Percentiles rank a stretch among this genome's conserved stretches.
phyloP scores from a whole-genome alignment of 2,888 invertebrate species.

The Lathronympha strigana region DNA sequence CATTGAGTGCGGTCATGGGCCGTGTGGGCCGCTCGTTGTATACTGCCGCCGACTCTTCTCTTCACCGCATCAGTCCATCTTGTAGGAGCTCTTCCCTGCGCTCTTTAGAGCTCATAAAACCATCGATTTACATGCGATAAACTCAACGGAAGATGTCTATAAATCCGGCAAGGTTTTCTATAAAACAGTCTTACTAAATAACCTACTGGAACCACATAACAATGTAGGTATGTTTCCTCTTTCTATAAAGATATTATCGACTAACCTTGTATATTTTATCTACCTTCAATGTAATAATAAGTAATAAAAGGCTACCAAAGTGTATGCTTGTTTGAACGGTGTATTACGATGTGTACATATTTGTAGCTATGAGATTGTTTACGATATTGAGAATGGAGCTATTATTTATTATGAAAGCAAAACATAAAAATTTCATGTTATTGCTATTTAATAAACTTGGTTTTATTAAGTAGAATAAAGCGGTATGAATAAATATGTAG shows the following conservation, averaged over 20 bases:
- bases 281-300: conserved; percentile 29
- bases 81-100: no score
- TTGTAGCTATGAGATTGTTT: conserved; percentile 24
- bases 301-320: conserved; percentile 31
- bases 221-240: conserved; percentile 28
- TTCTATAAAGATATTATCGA: conserved; percentile 32
- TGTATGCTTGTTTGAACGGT: conserved; percentile 19
- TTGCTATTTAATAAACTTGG: not conserved
- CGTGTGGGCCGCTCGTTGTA: no score
- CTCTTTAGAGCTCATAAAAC: no score
- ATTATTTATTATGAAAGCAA: not conserved
- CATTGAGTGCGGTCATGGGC: no score
- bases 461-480: conserved; percentile 13
- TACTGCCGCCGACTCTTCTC: no score
- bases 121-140: not conserved
- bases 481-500: not conserved
- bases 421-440: not conserved
- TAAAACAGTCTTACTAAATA: conserved; percentile 9
- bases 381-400: conserved; percentile 4
- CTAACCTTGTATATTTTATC: conserved; percentile 33
- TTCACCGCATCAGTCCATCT: no score
- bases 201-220: conserved; percentile 17
- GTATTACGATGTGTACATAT: conserved; percentile 14
- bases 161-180: conserved; percentile 10
- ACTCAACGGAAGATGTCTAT: not conserved